These are phyloP conservation scores for Lepidochrysops patricia DNA, from an alignment of 2,888 invertebrate species.

Conservation along the genomic window DNA sequence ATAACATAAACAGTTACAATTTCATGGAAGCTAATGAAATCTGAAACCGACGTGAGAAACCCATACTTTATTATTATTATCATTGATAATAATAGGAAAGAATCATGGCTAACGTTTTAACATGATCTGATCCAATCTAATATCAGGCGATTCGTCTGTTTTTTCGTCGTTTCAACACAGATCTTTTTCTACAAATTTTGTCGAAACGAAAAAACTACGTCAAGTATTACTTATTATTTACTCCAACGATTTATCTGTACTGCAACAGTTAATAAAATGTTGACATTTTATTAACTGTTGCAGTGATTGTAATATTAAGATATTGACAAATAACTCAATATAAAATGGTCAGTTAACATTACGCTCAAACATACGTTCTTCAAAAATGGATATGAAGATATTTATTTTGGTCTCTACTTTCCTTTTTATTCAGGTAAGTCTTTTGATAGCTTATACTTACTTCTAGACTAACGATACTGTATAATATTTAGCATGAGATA, in stretches of 20 bases:
- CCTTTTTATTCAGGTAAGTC: background rate
- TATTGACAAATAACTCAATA: background rate
- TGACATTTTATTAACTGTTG: no score
- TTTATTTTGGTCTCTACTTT: background rate
- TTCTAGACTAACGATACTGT: no score
- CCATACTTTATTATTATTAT: background rate
- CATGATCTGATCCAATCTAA: no score
- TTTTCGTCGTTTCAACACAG: no score
- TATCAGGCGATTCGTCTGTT: no score
- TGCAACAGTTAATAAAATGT: background rate
- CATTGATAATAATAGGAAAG: no score
- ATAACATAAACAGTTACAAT: background rate
- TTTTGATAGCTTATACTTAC: background rate
- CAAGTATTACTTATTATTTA: no score
- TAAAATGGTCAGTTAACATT: background rate
- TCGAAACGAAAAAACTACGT: no score
- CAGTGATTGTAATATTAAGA: background rate
- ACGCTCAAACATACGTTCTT: background rate
- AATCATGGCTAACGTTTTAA: no score
- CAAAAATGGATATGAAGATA: constrained; percentile 4
- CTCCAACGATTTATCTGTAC: background rate
- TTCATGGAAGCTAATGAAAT: background rate
- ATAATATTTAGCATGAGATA: no score
- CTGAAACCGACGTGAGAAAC: background rate
- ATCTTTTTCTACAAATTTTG: no score